phyloP scores from a whole-genome alignment of 64 coral and sea anemone species.

The Dendrophyllia cribrosa region DNA sequence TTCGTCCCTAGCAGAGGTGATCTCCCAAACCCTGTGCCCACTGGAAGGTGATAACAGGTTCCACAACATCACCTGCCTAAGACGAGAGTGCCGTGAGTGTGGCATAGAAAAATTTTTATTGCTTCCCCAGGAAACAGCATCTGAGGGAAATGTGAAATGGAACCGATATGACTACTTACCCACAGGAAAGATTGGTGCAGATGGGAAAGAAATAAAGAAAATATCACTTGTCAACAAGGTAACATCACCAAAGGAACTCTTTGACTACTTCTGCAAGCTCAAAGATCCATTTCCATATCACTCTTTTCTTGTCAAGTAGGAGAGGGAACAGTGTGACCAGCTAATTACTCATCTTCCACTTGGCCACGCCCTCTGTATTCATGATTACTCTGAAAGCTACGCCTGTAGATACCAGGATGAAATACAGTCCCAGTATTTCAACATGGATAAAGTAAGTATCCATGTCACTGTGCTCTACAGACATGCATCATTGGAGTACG shows the following conservation, averaged over 20 bases:
- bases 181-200: conserved; percentile 12
- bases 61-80: conserved; percentile 32
- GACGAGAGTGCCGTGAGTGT: conserved; percentile 24
- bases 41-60: background rate
- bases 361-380: conserved; percentile 3
- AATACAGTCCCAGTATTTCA: conserved; percentile 45
- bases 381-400: conserved; percentile 62
- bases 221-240: conserved; percentile 30
- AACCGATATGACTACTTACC: conserved; percentile 24
- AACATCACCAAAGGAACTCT: conserved; percentile 27
- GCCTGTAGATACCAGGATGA: conserved; percentile 19
- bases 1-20: conserved; percentile 3
- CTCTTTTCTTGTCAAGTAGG: conserved; percentile 47
- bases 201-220: conserved; percentile 53
- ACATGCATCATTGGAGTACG: background rate
- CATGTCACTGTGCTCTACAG: conserved; percentile 37
- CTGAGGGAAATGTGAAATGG: conserved; percentile 4
- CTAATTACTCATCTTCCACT: conserved; percentile 42
- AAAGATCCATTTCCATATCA: conserved; percentile 15
- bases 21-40: conserved; percentile 17
- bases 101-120: background rate
- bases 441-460: background rate
- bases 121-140: conserved; percentile 3
- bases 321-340: conserved; percentile 42
- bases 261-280: conserved; percentile 38